Evolutionary conservation across 2,888 invertebrate species (phyloP).

Genomic region (Eubasilissa splendida): DNA sequence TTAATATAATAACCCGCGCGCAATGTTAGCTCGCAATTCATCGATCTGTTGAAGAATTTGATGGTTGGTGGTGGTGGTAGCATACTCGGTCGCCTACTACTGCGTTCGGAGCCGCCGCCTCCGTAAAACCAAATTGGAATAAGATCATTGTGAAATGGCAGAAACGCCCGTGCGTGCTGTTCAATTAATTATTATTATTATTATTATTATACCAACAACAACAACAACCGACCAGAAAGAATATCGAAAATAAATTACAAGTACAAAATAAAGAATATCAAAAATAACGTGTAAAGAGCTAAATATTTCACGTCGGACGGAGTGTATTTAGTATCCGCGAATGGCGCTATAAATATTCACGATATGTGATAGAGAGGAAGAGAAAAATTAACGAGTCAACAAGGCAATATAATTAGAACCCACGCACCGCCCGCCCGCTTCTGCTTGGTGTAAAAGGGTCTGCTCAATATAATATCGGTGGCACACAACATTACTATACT

Average conservation of each 20-base stretch:
- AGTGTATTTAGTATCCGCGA: neutral
- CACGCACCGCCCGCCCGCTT: slow-evolving; percentile 1
- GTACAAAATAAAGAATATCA: no score
- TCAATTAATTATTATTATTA: neutral
- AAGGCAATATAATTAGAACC: slow-evolving; percentile 17
- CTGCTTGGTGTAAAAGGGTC: neutral
- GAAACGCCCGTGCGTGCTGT: slow-evolving; percentile 18
- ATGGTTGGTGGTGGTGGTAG: slow-evolving; percentile 4
- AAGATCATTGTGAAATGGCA: slow-evolving; percentile 24
- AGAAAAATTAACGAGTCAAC: slow-evolving; percentile 26
- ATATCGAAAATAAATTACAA: no score
- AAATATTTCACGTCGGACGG: neutral
- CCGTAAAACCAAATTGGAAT: slow-evolving; percentile 15
- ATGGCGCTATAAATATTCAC: neutral
- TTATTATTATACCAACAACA: no score
- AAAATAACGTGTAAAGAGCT: no score
- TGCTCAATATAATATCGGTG: neutral
- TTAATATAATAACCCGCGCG: no score
- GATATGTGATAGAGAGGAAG: slow-evolving; percentile 7
- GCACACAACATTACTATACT: slow-evolving; percentile 1
- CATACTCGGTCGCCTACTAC: slow-evolving; percentile 4
- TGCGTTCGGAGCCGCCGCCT: neutral
- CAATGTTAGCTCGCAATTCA: no score
- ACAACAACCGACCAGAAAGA: no score
- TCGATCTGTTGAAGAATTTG: no score